Evolutionary conservation across 2,797 vertebrate genomes (phyloP).

Genomic region (Leuciscus waleckii): DNA sequence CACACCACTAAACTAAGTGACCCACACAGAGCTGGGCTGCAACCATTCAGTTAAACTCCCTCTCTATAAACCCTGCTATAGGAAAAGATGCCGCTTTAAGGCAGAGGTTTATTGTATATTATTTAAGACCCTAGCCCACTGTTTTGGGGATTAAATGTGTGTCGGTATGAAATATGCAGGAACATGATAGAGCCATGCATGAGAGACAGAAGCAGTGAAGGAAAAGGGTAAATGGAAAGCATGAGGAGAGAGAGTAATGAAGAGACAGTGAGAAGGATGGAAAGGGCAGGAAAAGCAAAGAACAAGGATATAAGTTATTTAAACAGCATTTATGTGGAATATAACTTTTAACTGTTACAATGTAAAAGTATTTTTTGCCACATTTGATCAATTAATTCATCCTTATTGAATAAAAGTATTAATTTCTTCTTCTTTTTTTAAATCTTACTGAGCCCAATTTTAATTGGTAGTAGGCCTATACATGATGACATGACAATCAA

Average conservation of each 20-base stretch:
- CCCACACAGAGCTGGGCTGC: constrained; percentile 28
- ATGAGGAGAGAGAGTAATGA: background rate
- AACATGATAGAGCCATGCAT: constrained; percentile 30
- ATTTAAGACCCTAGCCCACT: constrained; percentile 41
- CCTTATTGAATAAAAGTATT: background rate
- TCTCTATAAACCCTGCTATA: constrained; percentile 23
- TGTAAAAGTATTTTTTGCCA: background rate
- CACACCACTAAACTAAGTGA: constrained; percentile 57
- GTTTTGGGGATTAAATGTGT: constrained; percentile 33
- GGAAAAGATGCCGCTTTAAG: constrained; percentile 64
- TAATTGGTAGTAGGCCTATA: background rate
- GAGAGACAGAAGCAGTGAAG: constrained; percentile 52
- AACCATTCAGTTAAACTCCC: constrained; percentile 36
- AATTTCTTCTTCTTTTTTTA: background rate
- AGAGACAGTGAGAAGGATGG: background rate
- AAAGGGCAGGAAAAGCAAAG: constrained; percentile 5
- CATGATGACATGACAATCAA: background rate
- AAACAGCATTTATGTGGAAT: background rate
- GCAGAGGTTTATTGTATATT: constrained; percentile 49
- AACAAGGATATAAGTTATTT: background rate
- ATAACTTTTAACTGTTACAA: background rate
- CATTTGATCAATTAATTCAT: background rate
- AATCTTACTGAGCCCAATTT: background rate
- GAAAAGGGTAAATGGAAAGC: background rate
- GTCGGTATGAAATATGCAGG: constrained; percentile 22